A percentile compares a stretch with the other conserved stretches of the same genome.
Conservation (phyloP, 2,797 vertebrate species). For the Muraenolepis orangiensis region DNA sequence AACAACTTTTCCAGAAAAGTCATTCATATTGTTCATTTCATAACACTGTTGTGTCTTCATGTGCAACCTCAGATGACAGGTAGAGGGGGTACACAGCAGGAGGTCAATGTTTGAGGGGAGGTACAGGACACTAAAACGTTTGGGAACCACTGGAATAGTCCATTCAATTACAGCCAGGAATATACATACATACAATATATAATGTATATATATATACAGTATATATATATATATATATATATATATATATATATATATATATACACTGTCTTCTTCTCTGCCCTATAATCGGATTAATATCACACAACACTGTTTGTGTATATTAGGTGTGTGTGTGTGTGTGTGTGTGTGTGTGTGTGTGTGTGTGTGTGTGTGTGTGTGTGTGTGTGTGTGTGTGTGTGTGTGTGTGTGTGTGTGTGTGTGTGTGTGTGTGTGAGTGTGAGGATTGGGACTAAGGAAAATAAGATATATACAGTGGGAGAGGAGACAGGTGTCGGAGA, state of each 20-base stretch:
- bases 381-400: slow-evolving; percentile 8
- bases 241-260: too few relatives aligned
- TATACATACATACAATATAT: neutral
- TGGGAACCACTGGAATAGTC: neutral
- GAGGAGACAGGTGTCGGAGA: too few relatives aligned
- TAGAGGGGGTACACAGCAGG: too few relatives aligned
- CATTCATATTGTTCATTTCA: too few relatives aligned
- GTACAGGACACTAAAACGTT: too few relatives aligned
- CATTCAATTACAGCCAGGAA: neutral
- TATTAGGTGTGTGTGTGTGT: neutral
- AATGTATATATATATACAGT: too few relatives aligned
- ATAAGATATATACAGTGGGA: neutral
- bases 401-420: slow-evolving; percentile 5
- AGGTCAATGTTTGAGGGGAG: too few relatives aligned
- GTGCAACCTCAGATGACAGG: too few relatives aligned
- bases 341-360: slow-evolving; percentile 1
- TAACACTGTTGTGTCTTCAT: too few relatives aligned
- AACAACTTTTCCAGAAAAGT: too few relatives aligned
- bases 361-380: slow-evolving; percentile 1
- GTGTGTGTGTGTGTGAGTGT: neutral
- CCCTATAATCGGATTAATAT: neutral
- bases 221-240: too few relatives aligned
- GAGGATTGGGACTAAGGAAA: neutral
- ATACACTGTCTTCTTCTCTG: neutral
- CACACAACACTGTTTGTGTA: neutral